Evolutionary conservation across 2,888 invertebrate species (phyloP).

Genomic region (Rambutsinella grinnellia): DNA sequence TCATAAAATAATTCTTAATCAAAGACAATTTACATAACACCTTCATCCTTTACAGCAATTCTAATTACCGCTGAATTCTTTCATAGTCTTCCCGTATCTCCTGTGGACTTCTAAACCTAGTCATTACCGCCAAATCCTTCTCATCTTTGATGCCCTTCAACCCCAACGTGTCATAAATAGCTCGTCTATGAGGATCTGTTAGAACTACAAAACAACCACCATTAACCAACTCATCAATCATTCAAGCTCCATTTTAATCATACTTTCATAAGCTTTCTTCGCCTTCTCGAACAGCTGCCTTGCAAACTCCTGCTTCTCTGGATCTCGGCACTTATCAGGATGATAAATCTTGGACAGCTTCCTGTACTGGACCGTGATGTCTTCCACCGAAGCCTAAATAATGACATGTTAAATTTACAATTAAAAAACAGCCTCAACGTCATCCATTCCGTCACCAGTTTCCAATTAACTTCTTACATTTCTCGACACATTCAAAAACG

Average conservation of each 20-base stretch:
- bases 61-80: slow-evolving; percentile 75
- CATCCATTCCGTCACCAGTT: too few relatives aligned
- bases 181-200: slow-evolving; percentile 91
- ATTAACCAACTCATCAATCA: background rate
- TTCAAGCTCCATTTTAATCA: too few relatives aligned
- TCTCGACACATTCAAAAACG: slow-evolving; percentile 86
- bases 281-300: slow-evolving; percentile 93
- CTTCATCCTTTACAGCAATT: slow-evolving; percentile 9
- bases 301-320: slow-evolving; percentile 87
- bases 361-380: slow-evolving; percentile 94
- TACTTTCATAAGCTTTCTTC: slow-evolving; percentile 93
- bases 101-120: slow-evolving; percentile 90
- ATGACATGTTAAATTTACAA: too few relatives aligned
- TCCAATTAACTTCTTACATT: too few relatives aligned
- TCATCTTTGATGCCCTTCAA: slow-evolving; percentile 83
- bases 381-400: slow-evolving; percentile 88
- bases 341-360: slow-evolving; percentile 93
- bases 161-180: slow-evolving; percentile 94
- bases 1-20: slow-evolving; percentile 12
- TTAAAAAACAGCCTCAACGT: too few relatives aligned
- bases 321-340: slow-evolving; percentile 94
- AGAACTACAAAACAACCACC: slow-evolving; percentile 75
- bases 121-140: slow-evolving; percentile 74
- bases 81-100: slow-evolving; percentile 98
- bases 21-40: background rate